phyloP scores from a whole-genome alignment of 2,797 vertebrate genomes.

The Typhlichthys eigenmanni region DNA sequence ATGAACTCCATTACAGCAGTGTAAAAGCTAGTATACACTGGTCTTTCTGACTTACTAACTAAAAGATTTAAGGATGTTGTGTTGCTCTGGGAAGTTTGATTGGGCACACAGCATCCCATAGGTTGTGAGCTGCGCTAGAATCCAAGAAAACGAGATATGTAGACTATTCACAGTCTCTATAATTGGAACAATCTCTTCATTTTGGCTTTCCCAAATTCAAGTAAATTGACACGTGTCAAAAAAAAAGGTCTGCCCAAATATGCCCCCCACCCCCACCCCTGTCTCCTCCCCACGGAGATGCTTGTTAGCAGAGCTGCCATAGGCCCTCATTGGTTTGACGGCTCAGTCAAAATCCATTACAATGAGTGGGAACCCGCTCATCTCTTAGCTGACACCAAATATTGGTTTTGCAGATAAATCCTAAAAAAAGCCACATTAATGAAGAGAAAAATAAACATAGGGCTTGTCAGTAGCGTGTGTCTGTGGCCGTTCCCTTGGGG shows the following conservation, averaged over 20 bases:
- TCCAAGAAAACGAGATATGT: conserved; percentile 9
- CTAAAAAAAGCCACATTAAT: conserved; percentile 49
- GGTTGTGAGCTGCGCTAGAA: conserved; percentile 30
- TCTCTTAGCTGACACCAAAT: conserved; percentile 68
- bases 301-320: conserved; percentile 64
- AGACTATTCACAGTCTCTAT: conserved; percentile 16
- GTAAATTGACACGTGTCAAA: conserved; percentile 50
- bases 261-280: conserved; percentile 1
- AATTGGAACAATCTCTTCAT: conserved; percentile 32
- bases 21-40: conserved; percentile 32
- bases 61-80: conserved; percentile 12
- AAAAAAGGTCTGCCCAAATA: conserved; percentile 18
- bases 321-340: conserved; percentile 51
- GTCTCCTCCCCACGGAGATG: conserved; percentile 41
- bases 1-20: conserved; percentile 18
- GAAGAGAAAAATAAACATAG: conserved; percentile 67
- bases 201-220: conserved; percentile 36
- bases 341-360: conserved; percentile 64
- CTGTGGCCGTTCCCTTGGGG: conserved; percentile 55
- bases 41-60: conserved; percentile 25
- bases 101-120: conserved; percentile 16
- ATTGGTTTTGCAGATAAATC: conserved; percentile 74
- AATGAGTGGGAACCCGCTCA: conserved; percentile 42
- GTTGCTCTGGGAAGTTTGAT: conserved; percentile 19
- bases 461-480: conserved; percentile 54